phyloP scores from a whole-genome alignment of 2,888 invertebrate species.

The Harpagoxenus sublaevis region DNA sequence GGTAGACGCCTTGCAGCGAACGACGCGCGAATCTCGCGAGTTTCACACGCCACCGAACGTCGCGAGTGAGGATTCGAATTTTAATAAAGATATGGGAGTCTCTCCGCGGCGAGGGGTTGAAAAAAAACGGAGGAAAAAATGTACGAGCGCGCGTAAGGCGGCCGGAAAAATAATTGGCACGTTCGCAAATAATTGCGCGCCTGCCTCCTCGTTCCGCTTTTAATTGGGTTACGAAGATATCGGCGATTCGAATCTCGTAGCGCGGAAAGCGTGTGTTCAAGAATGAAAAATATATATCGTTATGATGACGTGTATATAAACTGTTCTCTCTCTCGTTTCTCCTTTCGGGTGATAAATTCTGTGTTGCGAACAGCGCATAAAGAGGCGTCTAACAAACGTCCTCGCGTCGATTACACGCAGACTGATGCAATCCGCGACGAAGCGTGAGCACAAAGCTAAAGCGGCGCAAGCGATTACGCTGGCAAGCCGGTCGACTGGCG shows the following conservation, averaged over 20 bases:
- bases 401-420: background rate
- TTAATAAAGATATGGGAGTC: slow-evolving; percentile 36
- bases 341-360: background rate
- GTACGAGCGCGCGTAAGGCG: background rate
- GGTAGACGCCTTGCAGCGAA: background rate
- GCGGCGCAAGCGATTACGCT: slow-evolving; percentile 25
- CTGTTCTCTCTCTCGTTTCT: background rate
- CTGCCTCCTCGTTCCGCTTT: background rate
- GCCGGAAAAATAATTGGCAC: slow-evolving; percentile 45
- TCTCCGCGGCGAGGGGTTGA: background rate
- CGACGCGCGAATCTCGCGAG: background rate
- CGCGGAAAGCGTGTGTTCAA: background rate
- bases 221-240: slow-evolving; percentile 44
- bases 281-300: background rate
- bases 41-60: background rate
- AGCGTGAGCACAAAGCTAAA: slow-evolving; percentile 24
- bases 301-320: background rate
- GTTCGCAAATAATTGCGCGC: slow-evolving; percentile 37
- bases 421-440: slow-evolving; percentile 36
- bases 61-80: slow-evolving; percentile 1
- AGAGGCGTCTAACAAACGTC: background rate
- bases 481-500: background rate
- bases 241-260: slow-evolving; percentile 12
- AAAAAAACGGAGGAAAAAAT: background rate
- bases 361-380: background rate